Base-by-base conservation (phyloP, 2,113 vertebrate species). In the Pollachius pollachius region DNA sequence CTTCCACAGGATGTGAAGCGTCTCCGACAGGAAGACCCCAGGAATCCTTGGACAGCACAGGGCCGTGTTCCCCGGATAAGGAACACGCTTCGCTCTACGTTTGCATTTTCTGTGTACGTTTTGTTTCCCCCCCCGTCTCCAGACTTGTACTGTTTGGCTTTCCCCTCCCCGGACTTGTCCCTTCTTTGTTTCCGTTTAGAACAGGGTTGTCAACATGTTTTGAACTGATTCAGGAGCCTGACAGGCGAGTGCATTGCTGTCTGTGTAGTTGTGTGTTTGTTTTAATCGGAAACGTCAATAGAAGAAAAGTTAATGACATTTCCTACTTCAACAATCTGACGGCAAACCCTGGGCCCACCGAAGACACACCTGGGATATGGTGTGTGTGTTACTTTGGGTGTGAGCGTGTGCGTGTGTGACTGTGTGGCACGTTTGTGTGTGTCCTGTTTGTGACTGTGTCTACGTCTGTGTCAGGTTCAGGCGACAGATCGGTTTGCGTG, bases 1-100 rank as follows among this genome's bases (percentile, higher is more conserved):
- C 71, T 67, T 63, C 3, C 62, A 73, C 81, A 72, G 80, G 81
- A 86, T 84, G 80, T 80, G 77, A 88, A 84, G 88, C 82, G 84
- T 89, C 89, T 84, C 52, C 62, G 70, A 83, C 73, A 80, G 62
- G 37, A 54, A 69, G 57, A 68, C 62, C 65, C 41, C 52, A 69
- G 78, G 73, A 62, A 71, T 63, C 74, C 56, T 65, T 62, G 27
- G 73, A 69, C 62, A 69, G 67, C 68, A 83, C 52, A 68, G 70
- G 15, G 65, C 63, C 83, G 84, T 67, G 77, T 85, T 75, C 81
- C 62, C 67, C 63, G 41, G 48, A 64, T 19, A 70, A 71, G 67
- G 61, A 18, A 11, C 2, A 5, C 9, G 4, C 54, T 25, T 17
- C 3, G 25, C 52, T 70, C 70, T 64, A 41, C 23, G 65, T 80